Evolutionary conservation across 2,888 invertebrate species (phyloP), one percentile per base, ranked within the genome.

Genomic region (Hemistola chrysoprasaria): DNA sequence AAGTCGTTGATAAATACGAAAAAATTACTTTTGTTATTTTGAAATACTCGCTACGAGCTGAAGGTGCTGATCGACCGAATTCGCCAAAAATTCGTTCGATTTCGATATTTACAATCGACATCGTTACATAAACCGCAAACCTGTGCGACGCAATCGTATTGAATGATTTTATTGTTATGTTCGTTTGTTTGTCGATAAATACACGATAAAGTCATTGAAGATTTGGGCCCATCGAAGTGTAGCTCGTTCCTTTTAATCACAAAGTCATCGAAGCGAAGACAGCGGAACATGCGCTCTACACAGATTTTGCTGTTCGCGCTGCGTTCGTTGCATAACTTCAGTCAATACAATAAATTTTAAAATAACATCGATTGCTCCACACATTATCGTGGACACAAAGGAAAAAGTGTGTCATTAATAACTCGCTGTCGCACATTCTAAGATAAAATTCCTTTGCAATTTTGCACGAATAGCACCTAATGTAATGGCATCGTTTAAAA

Each of bases 141-240:
- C 60, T 59, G 52, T 58, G 51, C 55, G 67, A 65, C 60, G 60
- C 53, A 62, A 65, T 60, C 57, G 53, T 52, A 58, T 58, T 57
- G 56, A 54, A 63, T 58, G 56, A 59, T 65, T 70, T 71, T 70
- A 70, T 71, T 68, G 60, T 68, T 61, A 63, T 67, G 61, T 56
- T 54, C 46, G 59, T 67, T 63, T 62, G 62, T 69, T 61, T 62
- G 49, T 60, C 59, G 70, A 79, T 77, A 70, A 74, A 71, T 71
- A 62, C 64, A 65, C 56, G 70, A 79, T 76, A 70, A 74, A 74
- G 74, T 71, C 65, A 65, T 77, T 69, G 59, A 64, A 56, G 51
- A 54, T 41, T 56, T 55, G 54, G 49, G 50, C 41, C 46, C 49
- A 44, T 54, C 56, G 47, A 59, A 59, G 47, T 37, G 39, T 31